Evolutionary conservation across 2,888 invertebrate species (phyloP).

Genomic region (Caradrina clavipalpis): DNA sequence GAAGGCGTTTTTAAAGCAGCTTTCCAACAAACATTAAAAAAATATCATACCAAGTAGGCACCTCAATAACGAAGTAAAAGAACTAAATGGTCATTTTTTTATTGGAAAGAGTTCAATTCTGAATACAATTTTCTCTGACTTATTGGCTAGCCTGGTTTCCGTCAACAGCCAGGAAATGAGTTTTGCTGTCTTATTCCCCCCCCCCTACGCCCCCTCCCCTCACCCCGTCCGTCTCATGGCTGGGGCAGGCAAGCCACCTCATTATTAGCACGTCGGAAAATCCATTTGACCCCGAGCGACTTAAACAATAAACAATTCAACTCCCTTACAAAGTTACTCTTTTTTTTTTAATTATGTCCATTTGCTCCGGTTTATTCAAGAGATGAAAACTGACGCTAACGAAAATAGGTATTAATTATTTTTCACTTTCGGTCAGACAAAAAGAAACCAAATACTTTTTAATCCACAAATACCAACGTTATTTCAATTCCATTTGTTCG

Average conservation of each 20-base stretch:
- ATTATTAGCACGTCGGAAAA: conserved; percentile 81
- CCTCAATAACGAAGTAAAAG: background rate
- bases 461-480: conserved; percentile 21
- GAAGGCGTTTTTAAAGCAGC: too few species aligned
- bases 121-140: conserved; percentile 83
- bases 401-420: conserved; percentile 6
- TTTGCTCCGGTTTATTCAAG: conserved; percentile 9
- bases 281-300: conserved; percentile 73
- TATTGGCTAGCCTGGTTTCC: conserved; percentile 85
- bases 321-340: conserved; percentile 25
- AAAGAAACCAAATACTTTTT: conserved; percentile 16
- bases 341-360: conserved; percentile 20
- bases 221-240: conserved; percentile 61
- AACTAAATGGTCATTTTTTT: conserved; percentile 68
- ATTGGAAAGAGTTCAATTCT: conserved; percentile 77
- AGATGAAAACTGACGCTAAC: background rate
- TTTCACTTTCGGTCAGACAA: background rate
- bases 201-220: conserved; percentile 43
- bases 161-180: conserved; percentile 88
- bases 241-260: conserved; percentile 80
- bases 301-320: conserved; percentile 62
- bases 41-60: conserved; percentile 1
- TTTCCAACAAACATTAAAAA: background rate
- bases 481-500: conserved; percentile 39
- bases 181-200: conserved; percentile 75